Percentiles rank a stretch among this genome's conserved stretches.
phyloP scores from a whole-genome alignment of 2,797 vertebrate genomes.

The Poecile montanus region DNA sequence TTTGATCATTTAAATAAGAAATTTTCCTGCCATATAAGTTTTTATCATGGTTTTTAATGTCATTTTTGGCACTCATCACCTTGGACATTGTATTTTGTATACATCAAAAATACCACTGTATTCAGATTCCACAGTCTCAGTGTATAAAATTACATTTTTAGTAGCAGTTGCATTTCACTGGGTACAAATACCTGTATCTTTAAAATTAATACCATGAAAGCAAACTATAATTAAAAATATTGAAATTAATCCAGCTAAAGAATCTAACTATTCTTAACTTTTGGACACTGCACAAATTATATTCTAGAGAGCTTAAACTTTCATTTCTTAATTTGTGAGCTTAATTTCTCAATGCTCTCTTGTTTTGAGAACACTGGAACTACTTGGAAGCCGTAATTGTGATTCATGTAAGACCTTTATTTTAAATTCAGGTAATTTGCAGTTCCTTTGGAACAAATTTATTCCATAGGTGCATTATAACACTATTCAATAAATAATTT shows the following conservation, averaged over 20 bases:
- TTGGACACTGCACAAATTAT: neutral
- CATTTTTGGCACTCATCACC: neutral
- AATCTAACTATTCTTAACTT: neutral
- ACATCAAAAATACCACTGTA: neutral
- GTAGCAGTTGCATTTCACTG: neutral
- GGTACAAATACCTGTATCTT: neutral
- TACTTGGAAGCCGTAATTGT: neutral
- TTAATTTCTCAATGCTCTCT: neutral
- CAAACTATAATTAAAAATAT: neutral
- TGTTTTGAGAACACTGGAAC: neutral
- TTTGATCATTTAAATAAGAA: neutral
- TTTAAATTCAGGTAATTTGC: neutral
- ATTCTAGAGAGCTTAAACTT: neutral
- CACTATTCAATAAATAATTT: neutral
- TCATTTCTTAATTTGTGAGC: neutral
- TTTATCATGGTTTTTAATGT: neutral
- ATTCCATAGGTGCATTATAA: neutral
- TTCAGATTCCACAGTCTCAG: neutral
- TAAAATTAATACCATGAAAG: neutral
- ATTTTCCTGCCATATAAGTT: neutral
- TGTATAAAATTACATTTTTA: neutral
- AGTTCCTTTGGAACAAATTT: neutral
- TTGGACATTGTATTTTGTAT: neutral
- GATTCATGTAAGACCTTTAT: neutral
- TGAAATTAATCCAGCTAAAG: neutral